Base-by-base conservation (phyloP, 2,888 invertebrate species). In the Cosmopolites sordidus region DNA sequence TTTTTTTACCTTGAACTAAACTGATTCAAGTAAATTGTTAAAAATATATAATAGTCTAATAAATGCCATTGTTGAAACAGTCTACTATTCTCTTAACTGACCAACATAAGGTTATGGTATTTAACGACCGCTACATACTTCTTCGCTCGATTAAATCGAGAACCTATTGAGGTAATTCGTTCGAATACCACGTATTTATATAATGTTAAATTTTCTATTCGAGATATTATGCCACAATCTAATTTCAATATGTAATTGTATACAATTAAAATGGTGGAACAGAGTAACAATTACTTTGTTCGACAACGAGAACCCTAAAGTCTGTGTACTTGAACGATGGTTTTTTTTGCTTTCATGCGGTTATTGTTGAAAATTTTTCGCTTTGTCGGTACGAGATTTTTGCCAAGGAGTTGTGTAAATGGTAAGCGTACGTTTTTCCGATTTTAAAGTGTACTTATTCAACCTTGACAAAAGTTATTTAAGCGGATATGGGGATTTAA, bases 211-310 rank as follows among this genome's bases (percentile, higher is more conserved):
- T 33, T 33, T 33, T 33, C 33, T 33, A 33, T 33, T n/a, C 33
- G 33, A 33, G 12, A 12, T 33, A 33, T 33, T 33, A 33, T 43
- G 43, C 29, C 29, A 27, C 27, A 43, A 14, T 43, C 15, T 18
- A 11, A 43, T 43, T 43, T 29, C 43, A 43, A 27, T 43, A 43
- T 27, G 27, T 43, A 43, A 43, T 43, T 43, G 43, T 27, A 43
- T 22, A 43, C 43, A 14, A 43, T 43, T 43, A 27, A 43, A 43
- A 43, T 8, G 22, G 29, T 27, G 4, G 22, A 27, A 18, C 29
- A 27, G 29, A 14, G 22, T 43, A 43, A 43, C 33, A 3, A 12
- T 33, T n/a, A 5, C 3, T 9, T 33, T 9, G 12, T n/a, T n/a
- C 8, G n/a, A 3, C 33, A n/a, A 33, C 12, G 8, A n/a, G 3